These are phyloP conservation scores for Phylloscopus trochilus DNA, from an alignment of 2,113 vertebrate genomes.

Conservation along the genomic window DNA sequence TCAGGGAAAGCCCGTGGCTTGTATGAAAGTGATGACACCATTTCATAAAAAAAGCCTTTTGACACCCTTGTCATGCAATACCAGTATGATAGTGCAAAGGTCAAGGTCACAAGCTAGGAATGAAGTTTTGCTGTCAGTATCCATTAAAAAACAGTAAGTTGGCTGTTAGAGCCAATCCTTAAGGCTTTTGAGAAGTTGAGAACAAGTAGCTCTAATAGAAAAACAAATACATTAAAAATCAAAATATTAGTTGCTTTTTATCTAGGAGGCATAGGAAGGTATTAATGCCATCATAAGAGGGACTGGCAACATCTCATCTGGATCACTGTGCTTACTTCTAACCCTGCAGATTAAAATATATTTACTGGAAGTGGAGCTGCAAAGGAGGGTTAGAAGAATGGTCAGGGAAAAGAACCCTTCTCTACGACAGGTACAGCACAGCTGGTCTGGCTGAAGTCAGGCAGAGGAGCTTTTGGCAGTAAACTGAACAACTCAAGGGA, in stretches of 20 bases:
- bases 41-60: conserved; percentile 1
- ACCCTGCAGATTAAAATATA: background rate
- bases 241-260: background rate
- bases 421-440: rapidly evolving
- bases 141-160: background rate
- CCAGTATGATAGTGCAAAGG: background rate
- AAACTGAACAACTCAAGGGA: background rate
- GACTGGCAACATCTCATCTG: background rate
- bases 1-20: background rate
- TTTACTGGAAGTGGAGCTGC: background rate
- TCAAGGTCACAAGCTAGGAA: background rate
- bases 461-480: background rate
- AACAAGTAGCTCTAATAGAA: background rate
- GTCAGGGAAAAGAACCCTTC: background rate
- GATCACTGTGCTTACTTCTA: background rate
- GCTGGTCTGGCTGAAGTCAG: background rate
- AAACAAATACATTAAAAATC: background rate
- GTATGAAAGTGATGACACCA: background rate
- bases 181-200: background rate
- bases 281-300: background rate
- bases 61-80: background rate
- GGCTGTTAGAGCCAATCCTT: background rate
- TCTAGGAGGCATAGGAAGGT: background rate
- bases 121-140: background rate
- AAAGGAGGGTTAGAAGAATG: background rate